Base-by-base conservation (phyloP, 2,888 invertebrate species). In the Perizoma affinitatum region DNA sequence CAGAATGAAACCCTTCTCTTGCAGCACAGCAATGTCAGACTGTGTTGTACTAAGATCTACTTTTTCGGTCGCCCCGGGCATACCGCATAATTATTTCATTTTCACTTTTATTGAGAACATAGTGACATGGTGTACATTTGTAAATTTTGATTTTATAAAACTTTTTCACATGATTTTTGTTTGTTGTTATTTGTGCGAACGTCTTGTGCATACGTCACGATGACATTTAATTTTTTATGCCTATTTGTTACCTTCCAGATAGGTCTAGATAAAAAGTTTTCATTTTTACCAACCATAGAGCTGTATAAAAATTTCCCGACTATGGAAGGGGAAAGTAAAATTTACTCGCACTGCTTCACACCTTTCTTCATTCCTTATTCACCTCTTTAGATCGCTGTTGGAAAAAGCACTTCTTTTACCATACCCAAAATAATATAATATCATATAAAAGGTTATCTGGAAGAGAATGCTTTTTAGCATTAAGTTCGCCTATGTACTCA, bases 1-100 rank as follows among this genome's bases (percentile, higher is more conserved):
- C 44, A 96, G 76, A 59, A 91, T 87, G 76, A 95, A 96, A 22
- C 96, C 95, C 67, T 84, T 90, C 66, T 90, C 91, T 73, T 86
- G 83, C 63, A 92, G 72, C 22, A 90, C 76, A 45, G 72, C 64
- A 2, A 88, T 67, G 68, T 92, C 92, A 1, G 92, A 92, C 42
- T 81, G 82, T 61, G 90, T 86, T 51, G 83, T 83, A 51, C 68
- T 76, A 61, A 89, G 75, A 36, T 87, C 86, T 66, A 76, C 69
- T 73, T 87, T 86, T 10, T 86, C 85, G 65, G 71, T 72, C 61
- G 74, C 74, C 80, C 78, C 82, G 85, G 84, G 82, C 79, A 78
- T 71, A 67, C 73, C 58, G 66, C 67, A 66, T 80, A 63, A 71
- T 76, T 72, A 69, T 75, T 87, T 88, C 82, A 84, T 86, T 82